phyloP scores from a whole-genome alignment of 64 coral and sea anemone genomes.

The Anthopleura sola region DNA sequence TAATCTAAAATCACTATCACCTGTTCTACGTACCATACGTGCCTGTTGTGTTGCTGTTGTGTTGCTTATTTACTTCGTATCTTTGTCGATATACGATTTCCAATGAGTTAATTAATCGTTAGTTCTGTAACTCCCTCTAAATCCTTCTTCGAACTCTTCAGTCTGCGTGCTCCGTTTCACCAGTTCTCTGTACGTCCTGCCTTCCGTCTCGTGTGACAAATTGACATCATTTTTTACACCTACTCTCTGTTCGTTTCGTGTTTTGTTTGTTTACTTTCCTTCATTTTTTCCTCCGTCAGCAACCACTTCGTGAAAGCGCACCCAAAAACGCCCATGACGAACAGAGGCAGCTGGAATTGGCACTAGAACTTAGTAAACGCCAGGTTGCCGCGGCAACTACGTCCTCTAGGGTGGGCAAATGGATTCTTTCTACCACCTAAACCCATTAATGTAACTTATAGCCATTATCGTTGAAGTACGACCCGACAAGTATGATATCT shows the following conservation, averaged over 20 bases:
- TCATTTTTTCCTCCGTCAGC: constrained; percentile 20
- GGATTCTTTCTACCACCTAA: neutral
- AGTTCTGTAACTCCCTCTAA: no score
- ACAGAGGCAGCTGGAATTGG: constrained; percentile 46
- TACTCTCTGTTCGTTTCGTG: neutral
- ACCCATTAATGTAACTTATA: no score
- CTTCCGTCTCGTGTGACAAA: neutral
- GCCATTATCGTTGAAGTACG: no score
- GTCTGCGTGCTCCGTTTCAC: no score
- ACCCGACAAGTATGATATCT: no score
- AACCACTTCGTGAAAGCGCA: constrained; percentile 21
- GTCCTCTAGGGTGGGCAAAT: constrained; percentile 49
- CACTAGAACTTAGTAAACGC: constrained; percentile 55
- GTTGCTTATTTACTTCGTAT: neutral
- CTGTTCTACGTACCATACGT: neutral
- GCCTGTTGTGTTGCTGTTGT: neutral
- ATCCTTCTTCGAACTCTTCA: no score
- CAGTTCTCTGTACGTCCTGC: neutral
- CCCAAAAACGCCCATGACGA: constrained; percentile 54
- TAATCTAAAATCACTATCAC: neutral
- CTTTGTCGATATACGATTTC: neutral
- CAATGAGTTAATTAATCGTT: neutral
- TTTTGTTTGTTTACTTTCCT: constrained; percentile 41
- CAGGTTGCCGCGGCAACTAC: constrained; percentile 15
- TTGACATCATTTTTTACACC: no score